Evolutionary conservation across 1,140 invertebrate genomes (phyloP).

Genomic region (Microvelia longipes): DNA sequence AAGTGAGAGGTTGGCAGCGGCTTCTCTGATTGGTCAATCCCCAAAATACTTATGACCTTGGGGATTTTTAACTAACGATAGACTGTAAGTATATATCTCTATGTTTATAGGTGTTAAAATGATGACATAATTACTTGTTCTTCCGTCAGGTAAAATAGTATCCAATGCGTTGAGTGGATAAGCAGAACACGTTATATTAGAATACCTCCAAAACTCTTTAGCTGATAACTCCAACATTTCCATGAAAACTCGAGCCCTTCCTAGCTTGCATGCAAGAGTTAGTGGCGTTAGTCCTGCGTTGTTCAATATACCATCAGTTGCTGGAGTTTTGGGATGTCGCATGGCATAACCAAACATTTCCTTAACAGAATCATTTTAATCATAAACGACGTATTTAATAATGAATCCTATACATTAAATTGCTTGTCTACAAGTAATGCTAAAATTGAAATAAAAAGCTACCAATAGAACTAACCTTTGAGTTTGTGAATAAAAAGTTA

Average conservation of each 20-base stretch:
- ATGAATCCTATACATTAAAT: conserved; percentile 1
- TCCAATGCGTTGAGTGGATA: conserved; percentile 93
- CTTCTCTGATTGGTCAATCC: too few species aligned
- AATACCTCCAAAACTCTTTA: conserved; percentile 95
- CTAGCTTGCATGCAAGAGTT: conserved; percentile 88
- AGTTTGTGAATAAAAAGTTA: too few species aligned
- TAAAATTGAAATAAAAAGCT: too few species aligned
- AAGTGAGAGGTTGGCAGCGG: too few species aligned
- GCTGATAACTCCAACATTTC: conserved; percentile 95
- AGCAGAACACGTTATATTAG: conserved; percentile 96
- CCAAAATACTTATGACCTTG: too few species aligned
- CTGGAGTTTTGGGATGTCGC: conserved; percentile 79
- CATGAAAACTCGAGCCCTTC: conserved; percentile 84
- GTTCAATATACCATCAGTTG: conserved; percentile 77
- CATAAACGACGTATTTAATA: not conserved
- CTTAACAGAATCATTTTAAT: conserved; percentile 35
- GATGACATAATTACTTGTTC: too few species aligned
- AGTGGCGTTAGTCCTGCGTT: conserved; percentile 82
- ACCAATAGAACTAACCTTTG: too few species aligned
- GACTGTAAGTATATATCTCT: too few species aligned
- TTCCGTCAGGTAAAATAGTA: conserved; percentile 81
- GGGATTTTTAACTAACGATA: too few species aligned
- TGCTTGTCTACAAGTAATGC: too few species aligned
- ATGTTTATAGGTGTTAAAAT: too few species aligned
- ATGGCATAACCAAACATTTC: conserved; percentile 97